phyloP scores from a whole-genome alignment of 2,888 invertebrate genomes.

The Pyrocoelia pectoralis region DNA sequence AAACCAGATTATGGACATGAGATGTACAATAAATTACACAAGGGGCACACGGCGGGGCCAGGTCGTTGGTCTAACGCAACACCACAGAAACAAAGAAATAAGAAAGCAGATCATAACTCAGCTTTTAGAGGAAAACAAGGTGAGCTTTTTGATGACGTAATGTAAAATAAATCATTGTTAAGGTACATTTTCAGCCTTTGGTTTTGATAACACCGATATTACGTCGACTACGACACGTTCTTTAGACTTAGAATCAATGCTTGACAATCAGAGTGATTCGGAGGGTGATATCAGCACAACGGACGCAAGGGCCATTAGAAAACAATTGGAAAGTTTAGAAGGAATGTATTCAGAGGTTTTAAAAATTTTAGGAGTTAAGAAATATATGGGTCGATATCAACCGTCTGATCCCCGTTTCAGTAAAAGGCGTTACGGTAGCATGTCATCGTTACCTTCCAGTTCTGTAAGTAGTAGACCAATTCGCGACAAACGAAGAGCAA shows the following conservation, averaged over 20 bases:
- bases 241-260: constrained; percentile 78
- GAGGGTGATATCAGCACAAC: constrained; percentile 80
- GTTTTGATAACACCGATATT: constrained; percentile 76
- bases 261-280: constrained; percentile 73
- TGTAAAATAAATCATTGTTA: too few relatives aligned
- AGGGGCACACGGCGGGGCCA: constrained; percentile 45
- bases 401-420: constrained; percentile 65
- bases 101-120: constrained; percentile 64
- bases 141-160: constrained; percentile 46
- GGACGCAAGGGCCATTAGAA: constrained; percentile 79
- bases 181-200: constrained; percentile 70
- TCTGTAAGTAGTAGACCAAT: constrained; percentile 82
- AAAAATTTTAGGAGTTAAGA: constrained; percentile 68
- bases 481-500: constrained; percentile 74
- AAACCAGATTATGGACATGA: constrained; percentile 65
- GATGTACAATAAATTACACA: constrained; percentile 58
- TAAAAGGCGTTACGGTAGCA: constrained; percentile 76
- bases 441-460: constrained; percentile 84
- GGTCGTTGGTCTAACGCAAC: constrained; percentile 52
- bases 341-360: constrained; percentile 85
- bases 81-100: constrained; percentile 63
- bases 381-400: constrained; percentile 60
- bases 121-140: constrained; percentile 67
- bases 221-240: constrained; percentile 82
- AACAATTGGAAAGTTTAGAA: constrained; percentile 84